Percentiles rank a stretch among this genome's conserved stretches.
phyloP scores from a whole-genome alignment of 2,888 invertebrate genomes.

The Epirrhoe alternata region DNA sequence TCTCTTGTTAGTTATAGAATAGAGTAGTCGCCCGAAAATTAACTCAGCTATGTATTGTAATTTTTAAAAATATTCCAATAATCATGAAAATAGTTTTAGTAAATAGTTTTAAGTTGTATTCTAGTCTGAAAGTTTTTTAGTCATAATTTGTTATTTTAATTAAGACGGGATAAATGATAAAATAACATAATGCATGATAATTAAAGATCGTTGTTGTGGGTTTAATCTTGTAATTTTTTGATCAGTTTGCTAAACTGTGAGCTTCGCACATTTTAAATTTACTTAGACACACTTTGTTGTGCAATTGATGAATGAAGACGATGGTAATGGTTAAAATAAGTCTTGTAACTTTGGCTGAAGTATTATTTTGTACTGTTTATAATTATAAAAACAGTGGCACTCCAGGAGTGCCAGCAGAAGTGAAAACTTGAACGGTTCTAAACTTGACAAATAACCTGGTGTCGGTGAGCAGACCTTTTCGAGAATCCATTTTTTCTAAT shows the following conservation, averaged over 20 bases:
- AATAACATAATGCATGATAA: constrained; percentile 29
- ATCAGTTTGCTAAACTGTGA: constrained; percentile 59
- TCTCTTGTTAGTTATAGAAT: constrained; percentile 45
- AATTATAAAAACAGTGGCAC: no score
- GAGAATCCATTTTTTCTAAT: no score
- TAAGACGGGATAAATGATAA: constrained; percentile 41
- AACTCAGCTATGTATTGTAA: constrained; percentile 56
- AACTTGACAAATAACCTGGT: no score
- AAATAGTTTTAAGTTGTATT: constrained; percentile 70
- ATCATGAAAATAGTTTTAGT: constrained; percentile 52
- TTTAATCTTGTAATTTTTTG: constrained; percentile 45
- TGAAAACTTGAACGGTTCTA: no score
- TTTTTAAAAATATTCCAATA: constrained; percentile 51
- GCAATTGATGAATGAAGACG: constrained; percentile 45
- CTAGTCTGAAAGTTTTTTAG: constrained; percentile 79
- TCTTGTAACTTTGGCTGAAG: constrained; percentile 36
- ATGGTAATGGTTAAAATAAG: constrained; percentile 39
- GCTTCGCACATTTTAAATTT: constrained; percentile 76
- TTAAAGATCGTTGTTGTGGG: constrained; percentile 47
- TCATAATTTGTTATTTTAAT: constrained; percentile 68
- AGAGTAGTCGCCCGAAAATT: constrained; percentile 49
- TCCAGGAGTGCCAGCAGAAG: no score
- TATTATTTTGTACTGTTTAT: not conserved
- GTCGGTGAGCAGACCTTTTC: no score
- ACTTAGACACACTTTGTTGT: constrained; percentile 58